Evolutionary conservation across 2,888 invertebrate species (phyloP).

Genomic region (Bruchidius siliquastri): DNA sequence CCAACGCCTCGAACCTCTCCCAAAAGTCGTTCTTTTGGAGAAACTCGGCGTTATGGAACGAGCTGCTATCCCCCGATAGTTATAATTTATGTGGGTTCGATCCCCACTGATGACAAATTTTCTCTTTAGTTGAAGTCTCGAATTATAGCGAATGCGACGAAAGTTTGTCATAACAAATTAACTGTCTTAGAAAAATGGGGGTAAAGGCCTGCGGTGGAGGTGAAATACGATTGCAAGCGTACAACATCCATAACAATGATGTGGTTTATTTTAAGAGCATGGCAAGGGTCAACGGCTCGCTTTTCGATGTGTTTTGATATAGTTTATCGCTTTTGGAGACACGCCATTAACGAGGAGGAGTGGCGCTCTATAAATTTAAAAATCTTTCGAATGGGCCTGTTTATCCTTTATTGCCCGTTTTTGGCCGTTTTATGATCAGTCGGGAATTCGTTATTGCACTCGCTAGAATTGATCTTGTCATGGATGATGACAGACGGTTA

Average conservation of each 20-base stretch:
- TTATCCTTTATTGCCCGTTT: neutral
- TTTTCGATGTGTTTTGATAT: neutral
- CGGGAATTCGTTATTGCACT: neutral
- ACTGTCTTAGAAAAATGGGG: neutral
- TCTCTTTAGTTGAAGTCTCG: too few species aligned
- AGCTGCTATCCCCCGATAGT: too few species aligned
- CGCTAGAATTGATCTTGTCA: neutral
- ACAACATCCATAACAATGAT: neutral
- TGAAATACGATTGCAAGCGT: neutral
- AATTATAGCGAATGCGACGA: too few species aligned
- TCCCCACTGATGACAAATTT: too few species aligned
- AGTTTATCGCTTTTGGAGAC: slow-evolving; percentile 1
- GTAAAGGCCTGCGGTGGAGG: neutral
- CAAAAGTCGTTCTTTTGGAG: too few species aligned
- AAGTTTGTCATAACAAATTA: neutral
- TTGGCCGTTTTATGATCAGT: neutral
- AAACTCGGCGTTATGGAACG: too few species aligned
- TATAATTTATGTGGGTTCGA: too few species aligned
- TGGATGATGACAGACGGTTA: neutral
- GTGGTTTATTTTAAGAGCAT: neutral
- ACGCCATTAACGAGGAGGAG: neutral
- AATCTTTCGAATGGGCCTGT: neutral
- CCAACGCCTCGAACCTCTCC: too few species aligned
- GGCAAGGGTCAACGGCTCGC: neutral
- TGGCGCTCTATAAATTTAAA: neutral